Evolutionary conservation across 2,797 vertebrate genomes (phyloP).

Genomic region (Orientallactaga sibirica): DNA sequence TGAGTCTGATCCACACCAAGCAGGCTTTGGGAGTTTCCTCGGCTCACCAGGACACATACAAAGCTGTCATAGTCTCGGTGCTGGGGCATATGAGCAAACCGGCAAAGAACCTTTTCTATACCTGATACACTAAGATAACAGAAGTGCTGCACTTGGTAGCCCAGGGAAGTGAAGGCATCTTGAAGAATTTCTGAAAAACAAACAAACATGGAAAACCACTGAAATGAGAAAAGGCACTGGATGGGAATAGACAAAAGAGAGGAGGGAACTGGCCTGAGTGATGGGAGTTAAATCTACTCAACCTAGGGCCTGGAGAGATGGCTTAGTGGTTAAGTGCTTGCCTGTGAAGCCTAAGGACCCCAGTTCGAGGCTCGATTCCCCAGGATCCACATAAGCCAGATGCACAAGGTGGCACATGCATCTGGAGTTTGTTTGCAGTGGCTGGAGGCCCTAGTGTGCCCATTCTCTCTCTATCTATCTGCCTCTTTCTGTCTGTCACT

Average conservation of each 20-base stretch:
- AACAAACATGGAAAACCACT: slow-evolving; percentile 48
- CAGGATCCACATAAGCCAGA: too few species aligned
- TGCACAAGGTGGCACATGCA: too few species aligned
- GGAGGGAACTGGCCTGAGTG: neutral
- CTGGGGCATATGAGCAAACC: slow-evolving; percentile 78
- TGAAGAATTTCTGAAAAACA: slow-evolving; percentile 88
- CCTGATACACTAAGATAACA: slow-evolving; percentile 80
- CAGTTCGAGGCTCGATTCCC: too few species aligned
- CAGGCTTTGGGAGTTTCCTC: slow-evolving; percentile 86
- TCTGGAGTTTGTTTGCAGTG: too few species aligned
- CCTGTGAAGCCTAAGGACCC: too few species aligned
- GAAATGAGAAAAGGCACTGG: neutral
- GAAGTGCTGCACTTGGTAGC: slow-evolving; percentile 87
- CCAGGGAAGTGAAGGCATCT: slow-evolving; percentile 89
- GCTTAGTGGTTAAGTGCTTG: too few species aligned
- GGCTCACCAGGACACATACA: slow-evolving; percentile 93
- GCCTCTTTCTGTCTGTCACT: too few species aligned
- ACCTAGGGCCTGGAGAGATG: neutral
- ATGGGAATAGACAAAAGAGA: neutral
- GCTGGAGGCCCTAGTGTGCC: too few species aligned
- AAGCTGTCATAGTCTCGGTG: slow-evolving; percentile 89
- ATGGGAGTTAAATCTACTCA: neutral
- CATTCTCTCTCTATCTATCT: too few species aligned
- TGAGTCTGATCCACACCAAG: slow-evolving; percentile 89
- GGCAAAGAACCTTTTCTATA: slow-evolving; percentile 80